phyloP scores from a whole-genome alignment of 1,140 invertebrate species.

The Megalonaias nervosa region DNA sequence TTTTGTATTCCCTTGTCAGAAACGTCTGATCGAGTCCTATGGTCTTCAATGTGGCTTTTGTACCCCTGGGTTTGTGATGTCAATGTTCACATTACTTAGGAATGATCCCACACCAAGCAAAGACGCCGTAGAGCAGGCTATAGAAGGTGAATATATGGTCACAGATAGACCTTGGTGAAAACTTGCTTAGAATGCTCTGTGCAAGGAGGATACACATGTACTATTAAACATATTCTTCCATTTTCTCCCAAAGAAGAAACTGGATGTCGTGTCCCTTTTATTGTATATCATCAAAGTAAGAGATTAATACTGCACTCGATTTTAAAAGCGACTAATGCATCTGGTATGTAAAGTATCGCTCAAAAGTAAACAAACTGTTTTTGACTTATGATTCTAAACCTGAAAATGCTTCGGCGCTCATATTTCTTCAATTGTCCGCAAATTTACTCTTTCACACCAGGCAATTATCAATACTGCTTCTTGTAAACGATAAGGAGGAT shows the following conservation, averaged over 20 bases:
- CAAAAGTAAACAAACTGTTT: too few species aligned
- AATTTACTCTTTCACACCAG: too few species aligned
- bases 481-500: too few species aligned
- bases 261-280: not conserved
- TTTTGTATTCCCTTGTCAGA: constrained; percentile 42
- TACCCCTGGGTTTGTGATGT: constrained; percentile 72
- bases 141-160: constrained; percentile 46
- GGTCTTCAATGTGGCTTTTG: constrained; percentile 72
- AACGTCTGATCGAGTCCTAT: constrained; percentile 63
- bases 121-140: constrained; percentile 48
- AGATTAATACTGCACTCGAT: not conserved
- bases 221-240: not conserved
- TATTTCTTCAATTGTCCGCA: too few species aligned
- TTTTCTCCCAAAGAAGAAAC: not conserved
- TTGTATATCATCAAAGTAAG: not conserved
- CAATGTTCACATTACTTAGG: constrained; percentile 68
- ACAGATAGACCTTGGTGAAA: not conserved
- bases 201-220: not conserved
- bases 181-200: not conserved
- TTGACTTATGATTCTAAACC: too few species aligned
- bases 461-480: too few species aligned
- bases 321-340: too few species aligned
- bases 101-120: constrained; percentile 61
- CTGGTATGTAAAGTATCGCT: too few species aligned
- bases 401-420: too few species aligned